These are phyloP conservation scores for Chanos chanos DNA, from an alignment of 2,797 vertebrate species.

Conservation along the genomic window DNA sequence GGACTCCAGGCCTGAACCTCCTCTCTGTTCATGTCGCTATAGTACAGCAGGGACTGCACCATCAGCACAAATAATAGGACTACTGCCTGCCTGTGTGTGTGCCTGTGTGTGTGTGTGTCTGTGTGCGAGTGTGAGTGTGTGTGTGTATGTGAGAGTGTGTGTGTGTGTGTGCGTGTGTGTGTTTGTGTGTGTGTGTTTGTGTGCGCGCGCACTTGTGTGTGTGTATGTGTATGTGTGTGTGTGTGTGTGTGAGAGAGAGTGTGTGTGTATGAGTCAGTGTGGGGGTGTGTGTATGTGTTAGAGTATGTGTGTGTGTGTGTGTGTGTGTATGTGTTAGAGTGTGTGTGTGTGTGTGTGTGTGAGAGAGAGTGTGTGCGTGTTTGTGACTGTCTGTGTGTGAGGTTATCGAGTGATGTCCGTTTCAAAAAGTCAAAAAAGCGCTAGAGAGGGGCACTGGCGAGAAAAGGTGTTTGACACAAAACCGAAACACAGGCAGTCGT, in stretches of 20 bases:
- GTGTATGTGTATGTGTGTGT: background rate
- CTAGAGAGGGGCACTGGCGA: background rate
- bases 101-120: background rate
- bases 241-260: background rate
- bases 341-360: constrained; percentile 8
- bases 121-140: no score
- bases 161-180: no score
- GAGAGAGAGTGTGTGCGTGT: background rate
- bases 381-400: background rate
- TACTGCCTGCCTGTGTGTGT: constrained; percentile 2
- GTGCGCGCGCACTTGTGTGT: no score
- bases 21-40: constrained; percentile 20
- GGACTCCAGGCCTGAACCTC: constrained; percentile 17
- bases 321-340: background rate
- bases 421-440: constrained; percentile 8
- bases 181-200: no score
- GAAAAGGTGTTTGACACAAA: no score
- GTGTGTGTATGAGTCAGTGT: background rate
- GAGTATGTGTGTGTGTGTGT: background rate
- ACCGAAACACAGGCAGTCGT: no score
- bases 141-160: no score
- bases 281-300: no score
- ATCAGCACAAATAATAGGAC: constrained; percentile 32
- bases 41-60: constrained; percentile 17
- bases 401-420: constrained; percentile 15